Evolutionary conservation across 2,113 vertebrate genomes (phyloP), one percentile per base, ranked within the genome.

Genomic region (Oryzias curvinotus): DNA sequence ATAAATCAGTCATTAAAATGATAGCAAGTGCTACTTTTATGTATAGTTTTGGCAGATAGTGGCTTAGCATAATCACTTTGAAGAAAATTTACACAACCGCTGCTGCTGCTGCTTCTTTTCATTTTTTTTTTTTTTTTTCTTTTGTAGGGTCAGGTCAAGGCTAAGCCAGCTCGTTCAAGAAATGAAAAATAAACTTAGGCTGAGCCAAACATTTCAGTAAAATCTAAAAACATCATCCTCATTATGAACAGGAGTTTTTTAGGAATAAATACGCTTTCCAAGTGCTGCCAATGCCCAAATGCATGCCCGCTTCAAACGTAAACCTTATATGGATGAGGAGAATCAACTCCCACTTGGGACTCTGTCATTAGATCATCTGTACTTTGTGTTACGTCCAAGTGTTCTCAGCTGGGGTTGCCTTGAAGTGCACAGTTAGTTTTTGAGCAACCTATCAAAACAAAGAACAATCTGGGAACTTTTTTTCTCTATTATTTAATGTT

Each of bases 41-140:
- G 49, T 44, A 50, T 41, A 5, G 77, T 74, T 68, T 64, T 62
- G 48, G 47, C 6, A 26, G 57, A 47, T 25, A 54, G 62, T 71
- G 21, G 64, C 36, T 36, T 36, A 72, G 63, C 63, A 74, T 54
- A 60, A 77, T 54, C 62, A 52, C 60, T 77, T 77, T 78, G 72
- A 81, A 82, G 36, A 81, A 78, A 68, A 84, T 87, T 89, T 88
- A 85, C 70, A 75, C 46, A 81, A 68, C 88, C 87, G 86, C 86
- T 84, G 88, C 77, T 65, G 62, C 69, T 77, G 41, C 7, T n/a
- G 28, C 78, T 62, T 61, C 78, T 62, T 61, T 30, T 12, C 41
- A 26, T 6, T 48, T 43, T 10, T 6, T 57, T 48, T 43, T 10
- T 6, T 57, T 49, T 67, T 19, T 43, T 62, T 57, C 62, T 59